A percentile compares a stretch with the other conserved stretches of the same genome.
Evolutionary conservation across 2,797 vertebrate species (phyloP).

Genomic region (Hylomyscus alleni): DNA sequence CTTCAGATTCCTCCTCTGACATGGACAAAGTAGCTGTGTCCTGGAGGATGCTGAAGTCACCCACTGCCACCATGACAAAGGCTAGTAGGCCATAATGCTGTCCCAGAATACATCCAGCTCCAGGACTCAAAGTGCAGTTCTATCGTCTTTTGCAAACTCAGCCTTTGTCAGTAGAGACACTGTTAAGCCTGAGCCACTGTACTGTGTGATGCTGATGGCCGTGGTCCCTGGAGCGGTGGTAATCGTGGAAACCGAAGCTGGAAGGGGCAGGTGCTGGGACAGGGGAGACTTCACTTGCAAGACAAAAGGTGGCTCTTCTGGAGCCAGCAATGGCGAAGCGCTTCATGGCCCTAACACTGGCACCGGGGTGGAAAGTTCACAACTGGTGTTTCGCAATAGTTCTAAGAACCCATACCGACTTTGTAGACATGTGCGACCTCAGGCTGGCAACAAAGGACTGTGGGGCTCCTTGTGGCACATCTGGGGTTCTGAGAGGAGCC

Average conservation of each 20-base stretch:
- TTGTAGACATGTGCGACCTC: neutral
- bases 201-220: neutral
- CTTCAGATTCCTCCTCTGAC: neutral
- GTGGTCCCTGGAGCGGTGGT: neutral
- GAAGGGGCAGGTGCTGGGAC: neutral
- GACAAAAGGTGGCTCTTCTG: neutral
- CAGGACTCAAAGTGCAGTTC: too few relatives aligned
- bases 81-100: too few relatives aligned
- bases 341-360: neutral
- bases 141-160: too few relatives aligned
- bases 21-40: neutral
- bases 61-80: neutral
- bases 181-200: neutral
- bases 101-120: neutral
- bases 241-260: neutral
- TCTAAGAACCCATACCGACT: neutral
- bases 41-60: too few relatives aligned
- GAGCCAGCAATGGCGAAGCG: neutral
- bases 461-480: accelerated
- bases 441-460: neutral
- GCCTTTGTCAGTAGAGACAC: neutral
- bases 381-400: neutral
- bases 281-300: neutral
- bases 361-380: neutral
- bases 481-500: neutral